phyloP scores from a whole-genome alignment of 2,797 vertebrate genomes.

The Chrysocyon brachyurus region DNA sequence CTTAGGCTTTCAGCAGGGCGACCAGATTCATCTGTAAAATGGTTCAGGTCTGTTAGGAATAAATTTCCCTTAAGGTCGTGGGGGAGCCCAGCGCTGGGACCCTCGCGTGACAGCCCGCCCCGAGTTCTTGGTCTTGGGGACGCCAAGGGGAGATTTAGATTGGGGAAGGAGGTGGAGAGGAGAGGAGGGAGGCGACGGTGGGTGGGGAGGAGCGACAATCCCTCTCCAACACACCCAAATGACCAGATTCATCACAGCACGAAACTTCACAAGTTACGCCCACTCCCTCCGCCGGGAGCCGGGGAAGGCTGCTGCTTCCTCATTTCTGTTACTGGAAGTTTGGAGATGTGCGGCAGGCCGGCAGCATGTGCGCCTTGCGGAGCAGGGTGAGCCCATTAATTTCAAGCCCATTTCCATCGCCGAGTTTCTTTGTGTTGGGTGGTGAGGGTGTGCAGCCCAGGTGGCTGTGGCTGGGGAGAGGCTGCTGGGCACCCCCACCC shows the following conservation, averaged over 20 bases:
- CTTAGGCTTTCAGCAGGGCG: neutral
- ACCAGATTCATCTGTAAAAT: neutral
- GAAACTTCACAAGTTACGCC: constrained; percentile 88
- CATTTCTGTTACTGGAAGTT: constrained; percentile 78
- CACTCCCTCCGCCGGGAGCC: constrained; percentile 84
- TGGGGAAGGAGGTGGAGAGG: constrained; percentile 74
- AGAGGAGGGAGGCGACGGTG: constrained; percentile 37
- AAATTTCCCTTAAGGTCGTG: neutral
- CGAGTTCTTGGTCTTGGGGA: neutral
- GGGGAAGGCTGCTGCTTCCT: constrained; percentile 86
- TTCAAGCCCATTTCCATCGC: fast-evolving
- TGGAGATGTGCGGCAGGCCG: constrained; percentile 56
- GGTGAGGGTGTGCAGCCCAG: fast-evolving
- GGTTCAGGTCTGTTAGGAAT: neutral
- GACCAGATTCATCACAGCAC: constrained; percentile 87
- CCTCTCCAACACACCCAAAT: constrained; percentile 86
- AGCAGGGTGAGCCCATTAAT: constrained; percentile 83
- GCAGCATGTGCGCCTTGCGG: constrained; percentile 78
- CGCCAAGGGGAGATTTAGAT: constrained; percentile 76
- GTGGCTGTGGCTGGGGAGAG: neutral
- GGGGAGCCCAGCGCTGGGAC: constrained; percentile 61
- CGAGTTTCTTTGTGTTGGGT: neutral
- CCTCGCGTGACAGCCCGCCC: constrained; percentile 64
- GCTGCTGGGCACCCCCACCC: neutral
- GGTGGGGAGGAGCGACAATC: constrained; percentile 80